Conservation (phyloP, 2,888 invertebrate species). For the Trissolcus brochymenae region DNA sequence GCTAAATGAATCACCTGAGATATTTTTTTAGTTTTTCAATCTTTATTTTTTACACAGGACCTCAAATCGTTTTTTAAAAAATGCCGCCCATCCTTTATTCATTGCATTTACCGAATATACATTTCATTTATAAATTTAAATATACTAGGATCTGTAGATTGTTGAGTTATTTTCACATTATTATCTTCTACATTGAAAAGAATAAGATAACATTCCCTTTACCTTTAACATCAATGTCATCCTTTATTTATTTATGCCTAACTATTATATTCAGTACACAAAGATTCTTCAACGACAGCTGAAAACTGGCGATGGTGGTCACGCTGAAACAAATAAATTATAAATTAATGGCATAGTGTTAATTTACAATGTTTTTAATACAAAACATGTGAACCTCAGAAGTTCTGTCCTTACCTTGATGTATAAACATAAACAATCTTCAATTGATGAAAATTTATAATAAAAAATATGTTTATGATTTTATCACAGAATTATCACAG, state of each 20-base stretch:
- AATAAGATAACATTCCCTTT: neutral
- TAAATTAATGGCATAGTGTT: neutral
- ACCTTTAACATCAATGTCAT: neutral
- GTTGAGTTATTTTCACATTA: neutral
- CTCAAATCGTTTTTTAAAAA: too few species aligned
- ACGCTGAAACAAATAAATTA: conserved; percentile 10
- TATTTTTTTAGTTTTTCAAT: too few species aligned
- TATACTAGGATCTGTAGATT: too few species aligned
- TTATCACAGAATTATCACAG: neutral
- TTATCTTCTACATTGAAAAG: neutral
- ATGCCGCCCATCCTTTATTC: too few species aligned
- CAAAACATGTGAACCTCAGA: neutral
- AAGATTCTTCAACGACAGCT: neutral
- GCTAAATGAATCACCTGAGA: too few species aligned
- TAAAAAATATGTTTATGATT: neutral
- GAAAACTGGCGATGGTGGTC: neutral
- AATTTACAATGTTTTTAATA: neutral
- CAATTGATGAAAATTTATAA: conserved; percentile 1
- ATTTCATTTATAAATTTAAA: too few species aligned
- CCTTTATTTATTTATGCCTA: neutral
- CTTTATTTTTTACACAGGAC: too few species aligned
- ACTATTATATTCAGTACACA: neutral
- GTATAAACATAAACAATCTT: neutral
- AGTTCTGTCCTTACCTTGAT: neutral
- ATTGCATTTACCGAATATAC: too few species aligned